These are phyloP conservation scores for Pseudomyrmex concolor DNA, from an alignment of 1,140 invertebrate genomes.

Conservation along the genomic window DNA sequence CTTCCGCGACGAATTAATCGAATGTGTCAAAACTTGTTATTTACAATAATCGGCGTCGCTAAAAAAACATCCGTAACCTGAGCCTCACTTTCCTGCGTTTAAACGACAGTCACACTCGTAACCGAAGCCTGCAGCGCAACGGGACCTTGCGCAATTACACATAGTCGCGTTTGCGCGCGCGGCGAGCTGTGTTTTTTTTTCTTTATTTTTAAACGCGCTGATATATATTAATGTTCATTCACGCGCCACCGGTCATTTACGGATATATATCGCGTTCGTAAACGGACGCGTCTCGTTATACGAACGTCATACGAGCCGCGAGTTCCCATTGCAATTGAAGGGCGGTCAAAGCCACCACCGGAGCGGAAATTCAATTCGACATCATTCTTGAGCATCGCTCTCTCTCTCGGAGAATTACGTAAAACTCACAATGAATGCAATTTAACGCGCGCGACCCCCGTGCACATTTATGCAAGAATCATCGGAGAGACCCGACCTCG, in stretches of 20 bases:
- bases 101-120: constrained; percentile 19
- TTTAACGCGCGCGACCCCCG: constrained; percentile 49
- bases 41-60: constrained; percentile 17
- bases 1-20: background rate
- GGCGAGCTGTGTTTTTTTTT: constrained; percentile 54
- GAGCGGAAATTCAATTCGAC: constrained; percentile 82
- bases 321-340: constrained; percentile 81
- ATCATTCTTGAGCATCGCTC: constrained; percentile 70
- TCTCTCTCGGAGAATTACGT: constrained; percentile 61
- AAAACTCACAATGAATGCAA: constrained; percentile 64
- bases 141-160: constrained; percentile 14
- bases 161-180: background rate
- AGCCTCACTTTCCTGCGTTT: constrained; percentile 31
- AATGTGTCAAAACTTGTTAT: background rate
- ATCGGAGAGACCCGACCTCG: constrained; percentile 59
- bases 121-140: constrained; percentile 14
- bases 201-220: constrained; percentile 45
- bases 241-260: constrained; percentile 25
- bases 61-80: constrained; percentile 16
- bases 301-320: constrained; percentile 69
- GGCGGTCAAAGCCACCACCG: constrained; percentile 79
- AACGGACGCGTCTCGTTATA: constrained; percentile 77
- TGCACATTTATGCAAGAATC: constrained; percentile 54
- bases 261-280: constrained; percentile 18
- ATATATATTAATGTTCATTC: constrained; percentile 57